These are phyloP conservation scores for Gymnoscopelus microlampas DNA, from an alignment of 2,797 vertebrate genomes.

Conservation along the genomic window DNA sequence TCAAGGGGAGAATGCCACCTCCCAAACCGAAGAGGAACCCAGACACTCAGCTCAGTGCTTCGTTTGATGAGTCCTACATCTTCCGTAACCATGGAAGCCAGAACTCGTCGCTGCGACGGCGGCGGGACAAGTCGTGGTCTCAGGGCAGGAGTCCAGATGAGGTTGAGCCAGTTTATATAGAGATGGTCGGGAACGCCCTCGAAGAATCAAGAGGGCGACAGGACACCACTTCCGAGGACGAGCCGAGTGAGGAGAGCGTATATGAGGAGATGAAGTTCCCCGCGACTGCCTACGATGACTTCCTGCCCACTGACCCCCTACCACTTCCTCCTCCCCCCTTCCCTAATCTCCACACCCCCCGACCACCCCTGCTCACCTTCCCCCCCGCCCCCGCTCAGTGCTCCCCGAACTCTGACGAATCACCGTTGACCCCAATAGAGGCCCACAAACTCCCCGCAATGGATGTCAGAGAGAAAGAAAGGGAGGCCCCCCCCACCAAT, in stretches of 20 bases:
- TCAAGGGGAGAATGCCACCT: slow-evolving; percentile 90
- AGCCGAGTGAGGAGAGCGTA: slow-evolving; percentile 89
- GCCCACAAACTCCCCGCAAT: slow-evolving; percentile 89
- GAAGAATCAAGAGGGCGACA: slow-evolving; percentile 85
- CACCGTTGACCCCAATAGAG: slow-evolving; percentile 94
- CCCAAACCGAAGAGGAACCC: slow-evolving; percentile 96
- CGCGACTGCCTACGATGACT: slow-evolving; percentile 83
- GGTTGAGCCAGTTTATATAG: slow-evolving; percentile 95
- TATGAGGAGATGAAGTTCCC: slow-evolving; percentile 99
- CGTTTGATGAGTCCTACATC: slow-evolving; percentile 93
- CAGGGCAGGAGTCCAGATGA: slow-evolving; percentile 88
- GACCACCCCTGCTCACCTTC: slow-evolving; percentile 92
- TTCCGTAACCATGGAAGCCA: slow-evolving; percentile 79
- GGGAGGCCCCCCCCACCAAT: slow-evolving; percentile 57
- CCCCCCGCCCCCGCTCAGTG: slow-evolving; percentile 89
- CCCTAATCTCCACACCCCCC: slow-evolving; percentile 92
- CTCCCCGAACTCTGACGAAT: slow-evolving; percentile 96
- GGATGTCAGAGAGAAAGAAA: slow-evolving; percentile 86
- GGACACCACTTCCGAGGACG: slow-evolving; percentile 78
- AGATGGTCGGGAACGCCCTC: slow-evolving; percentile 96
- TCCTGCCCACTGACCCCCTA: slow-evolving; percentile 83
- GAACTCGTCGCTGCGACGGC: slow-evolving; percentile 66
- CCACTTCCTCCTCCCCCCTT: slow-evolving; percentile 94
- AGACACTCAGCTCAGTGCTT: slow-evolving; percentile 97
- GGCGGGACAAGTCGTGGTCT: slow-evolving; percentile 83